phyloP scores from a whole-genome alignment of 2,888 invertebrate genomes.

The Caenorhabditis japonica region DNA sequence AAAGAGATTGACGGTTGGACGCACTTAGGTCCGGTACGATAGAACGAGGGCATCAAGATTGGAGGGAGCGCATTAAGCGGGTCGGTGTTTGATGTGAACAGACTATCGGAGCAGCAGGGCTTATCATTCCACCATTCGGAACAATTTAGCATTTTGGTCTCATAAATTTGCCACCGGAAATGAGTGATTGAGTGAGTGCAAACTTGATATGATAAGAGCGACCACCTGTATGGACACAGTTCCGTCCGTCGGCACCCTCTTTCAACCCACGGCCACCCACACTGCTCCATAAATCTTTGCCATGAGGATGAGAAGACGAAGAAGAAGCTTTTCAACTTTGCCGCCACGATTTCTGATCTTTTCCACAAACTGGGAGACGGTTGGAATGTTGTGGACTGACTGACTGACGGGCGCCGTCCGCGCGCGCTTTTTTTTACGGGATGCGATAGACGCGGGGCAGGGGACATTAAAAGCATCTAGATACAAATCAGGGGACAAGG shows the following conservation, averaged over 20 bases:
- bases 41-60: too few species aligned
- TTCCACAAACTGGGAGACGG: neutral
- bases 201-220: too few species aligned
- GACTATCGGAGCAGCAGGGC: too few species aligned
- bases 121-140: neutral
- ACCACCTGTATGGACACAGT: too few species aligned
- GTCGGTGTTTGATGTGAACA: too few species aligned
- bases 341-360: slow-evolving; percentile 46
- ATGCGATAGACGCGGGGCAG: slow-evolving; percentile 8
- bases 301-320: neutral
- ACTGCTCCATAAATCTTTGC: slow-evolving; percentile 23
- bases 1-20: slow-evolving; percentile 2
- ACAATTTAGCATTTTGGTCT: too few species aligned
- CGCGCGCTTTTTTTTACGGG: slow-evolving; percentile 40
- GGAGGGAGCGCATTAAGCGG: too few species aligned
- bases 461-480: neutral
- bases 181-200: too few species aligned
- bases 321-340: slow-evolving; percentile 26
- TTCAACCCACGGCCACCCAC: slow-evolving; percentile 14
- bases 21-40: neutral
- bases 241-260: neutral
- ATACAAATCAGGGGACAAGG: neutral
- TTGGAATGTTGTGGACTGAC: slow-evolving; percentile 43
- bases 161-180: too few species aligned
- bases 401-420: slow-evolving; percentile 5